These are phyloP conservation scores for Thalassaphorura encarpata DNA, from an alignment of 1,140 invertebrate species.

Conservation along the genomic window DNA sequence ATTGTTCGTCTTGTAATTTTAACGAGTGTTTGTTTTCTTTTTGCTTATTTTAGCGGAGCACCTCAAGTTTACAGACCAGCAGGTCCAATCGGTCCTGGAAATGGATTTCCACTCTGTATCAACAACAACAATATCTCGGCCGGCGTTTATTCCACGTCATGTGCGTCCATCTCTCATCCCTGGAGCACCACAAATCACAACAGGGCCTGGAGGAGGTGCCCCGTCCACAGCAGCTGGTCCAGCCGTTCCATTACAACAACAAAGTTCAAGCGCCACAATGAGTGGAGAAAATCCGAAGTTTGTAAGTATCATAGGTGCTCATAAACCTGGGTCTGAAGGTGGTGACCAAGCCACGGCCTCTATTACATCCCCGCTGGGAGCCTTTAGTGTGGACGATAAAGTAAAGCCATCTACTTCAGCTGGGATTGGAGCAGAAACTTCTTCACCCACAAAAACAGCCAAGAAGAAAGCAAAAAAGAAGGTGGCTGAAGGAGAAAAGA, in stretches of 20 bases:
- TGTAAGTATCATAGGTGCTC: background rate
- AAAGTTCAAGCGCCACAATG: background rate
- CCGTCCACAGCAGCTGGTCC: background rate
- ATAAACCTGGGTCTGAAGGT: background rate
- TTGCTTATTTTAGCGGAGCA: slow-evolving; percentile 18
- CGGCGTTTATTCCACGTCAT: background rate
- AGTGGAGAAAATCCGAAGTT: background rate
- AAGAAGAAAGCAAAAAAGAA: slow-evolving; percentile 39
- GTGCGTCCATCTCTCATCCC: background rate
- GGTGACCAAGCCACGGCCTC: background rate
- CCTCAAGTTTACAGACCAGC: slow-evolving; percentile 25
- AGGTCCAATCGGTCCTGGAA: background rate
- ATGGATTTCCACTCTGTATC: background rate
- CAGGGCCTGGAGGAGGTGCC: background rate
- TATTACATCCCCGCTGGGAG: background rate
- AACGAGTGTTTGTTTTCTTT: background rate
- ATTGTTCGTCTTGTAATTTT: background rate
- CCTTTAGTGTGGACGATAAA: slow-evolving; percentile 39
- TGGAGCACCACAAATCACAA: background rate
- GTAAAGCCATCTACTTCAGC: slow-evolving; percentile 43
- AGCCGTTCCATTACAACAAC: background rate
- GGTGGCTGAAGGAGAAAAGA: slow-evolving; percentile 52
- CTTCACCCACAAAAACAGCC: slow-evolving; percentile 33
- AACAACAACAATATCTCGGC: background rate
- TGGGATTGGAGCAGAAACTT: slow-evolving; percentile 3